Base-by-base conservation (phyloP, 2,113 vertebrate genomes). In the Zootoca vivipara region DNA sequence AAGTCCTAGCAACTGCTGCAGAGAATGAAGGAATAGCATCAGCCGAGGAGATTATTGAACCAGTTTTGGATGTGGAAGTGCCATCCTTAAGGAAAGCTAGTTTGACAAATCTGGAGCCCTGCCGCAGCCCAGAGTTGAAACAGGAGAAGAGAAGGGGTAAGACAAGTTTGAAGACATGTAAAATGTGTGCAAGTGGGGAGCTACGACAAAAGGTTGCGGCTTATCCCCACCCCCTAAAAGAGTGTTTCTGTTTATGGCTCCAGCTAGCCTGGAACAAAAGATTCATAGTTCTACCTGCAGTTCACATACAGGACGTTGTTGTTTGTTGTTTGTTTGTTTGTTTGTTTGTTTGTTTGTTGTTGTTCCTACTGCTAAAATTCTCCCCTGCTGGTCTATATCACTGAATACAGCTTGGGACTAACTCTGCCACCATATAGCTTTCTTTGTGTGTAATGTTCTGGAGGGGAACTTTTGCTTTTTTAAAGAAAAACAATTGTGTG, bases 111-210 rank as follows among this genome's bases (percentile, higher is more conserved):
- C 42, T 82, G 0, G 7, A 26, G 6, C 52, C 88, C 8, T 20
- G 28, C 0, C 1, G n/a, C 64, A 40, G 46, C 13, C 73, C 42
- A 58, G 84, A 78, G 5, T 2, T 58, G 15, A 91, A 90, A 10
- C 77, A 85, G 22, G 87, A 87, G n/a, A 70, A 38, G 35, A 82
- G 90, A 24, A 80, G 46, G 24, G 88, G 52, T 16, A 86, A 89
- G 94, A 93, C 93, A 95, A 78, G 94, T 85, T 10, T 20, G 58
- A 83, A 67, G 35, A 38, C 40, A 65, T 52, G n/a, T 73, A 28
- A 15, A 72, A 77, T 65, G 35, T 46, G 2, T 52, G 64, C 58
- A 52, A 30, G 6, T 35, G 46, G 7, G 42, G 24, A 26, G 18
- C 16, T 16, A 33, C 30, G 35, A 69, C 13, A 52, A 52, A 86